Conservation (phyloP, 2,888 invertebrate genomes). For the Andrena praecox region DNA sequence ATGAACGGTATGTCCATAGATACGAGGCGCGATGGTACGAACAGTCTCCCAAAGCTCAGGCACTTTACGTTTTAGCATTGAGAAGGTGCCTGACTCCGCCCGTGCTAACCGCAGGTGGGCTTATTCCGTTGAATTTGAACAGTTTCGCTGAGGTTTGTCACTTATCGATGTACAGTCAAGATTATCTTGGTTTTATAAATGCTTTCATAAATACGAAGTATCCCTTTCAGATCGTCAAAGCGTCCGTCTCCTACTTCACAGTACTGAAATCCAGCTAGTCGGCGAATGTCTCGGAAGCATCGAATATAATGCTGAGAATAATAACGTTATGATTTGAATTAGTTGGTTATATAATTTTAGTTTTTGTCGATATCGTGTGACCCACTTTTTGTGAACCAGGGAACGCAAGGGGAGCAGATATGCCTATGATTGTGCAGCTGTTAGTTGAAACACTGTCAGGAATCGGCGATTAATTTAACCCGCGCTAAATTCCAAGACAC, state of each 20-base stretch:
- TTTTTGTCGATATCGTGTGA: too few species aligned
- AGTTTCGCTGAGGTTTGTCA: slow-evolving; percentile 16
- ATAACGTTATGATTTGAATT: background rate
- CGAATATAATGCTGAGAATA: background rate
- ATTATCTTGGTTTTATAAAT: background rate
- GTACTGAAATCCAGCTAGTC: background rate
- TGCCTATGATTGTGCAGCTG: too few species aligned
- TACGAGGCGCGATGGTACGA: slow-evolving; percentile 9
- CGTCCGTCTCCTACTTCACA: slow-evolving; percentile 26
- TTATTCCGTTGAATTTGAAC: slow-evolving; percentile 1
- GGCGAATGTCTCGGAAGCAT: background rate
- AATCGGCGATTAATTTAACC: too few species aligned
- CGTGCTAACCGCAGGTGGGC: slow-evolving; percentile 19
- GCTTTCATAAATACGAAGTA: background rate
- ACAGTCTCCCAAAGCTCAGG: background rate
- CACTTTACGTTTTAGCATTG: background rate
- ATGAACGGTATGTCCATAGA: background rate
- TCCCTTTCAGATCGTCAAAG: slow-evolving; percentile 22
- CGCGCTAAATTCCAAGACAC: too few species aligned
- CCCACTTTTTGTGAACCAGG: too few species aligned
- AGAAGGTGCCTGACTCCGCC: background rate
- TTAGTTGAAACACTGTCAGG: too few species aligned
- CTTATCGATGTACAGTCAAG: background rate
- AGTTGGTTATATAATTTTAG: too few species aligned
- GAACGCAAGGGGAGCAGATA: too few species aligned